Evolutionary conservation across 2,113 vertebrate species (phyloP).

Genomic region (Nyctibius bracteatus): DNA sequence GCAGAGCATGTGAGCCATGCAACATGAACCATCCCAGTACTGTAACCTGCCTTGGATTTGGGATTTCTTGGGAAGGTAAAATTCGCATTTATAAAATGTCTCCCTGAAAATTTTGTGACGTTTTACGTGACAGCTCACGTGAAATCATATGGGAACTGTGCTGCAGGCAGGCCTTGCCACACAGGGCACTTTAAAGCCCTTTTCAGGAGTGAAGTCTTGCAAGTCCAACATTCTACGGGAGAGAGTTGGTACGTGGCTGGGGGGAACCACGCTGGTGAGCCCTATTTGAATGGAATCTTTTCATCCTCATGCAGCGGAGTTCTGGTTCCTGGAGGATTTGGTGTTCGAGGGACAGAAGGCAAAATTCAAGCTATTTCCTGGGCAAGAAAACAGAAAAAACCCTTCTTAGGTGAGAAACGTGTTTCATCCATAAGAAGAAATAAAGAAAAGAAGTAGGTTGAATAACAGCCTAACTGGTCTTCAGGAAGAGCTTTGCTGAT

Average conservation of each 20-base stretch:
- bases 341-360: slow-evolving; percentile 93
- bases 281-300: background rate
- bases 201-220: background rate
- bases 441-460: background rate
- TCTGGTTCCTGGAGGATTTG: slow-evolving; percentile 95
- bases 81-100: background rate
- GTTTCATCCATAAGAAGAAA: background rate
- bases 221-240: background rate
- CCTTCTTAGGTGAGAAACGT: slow-evolving; percentile 83
- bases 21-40: accelerated
- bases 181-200: background rate
- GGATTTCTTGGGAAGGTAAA: background rate
- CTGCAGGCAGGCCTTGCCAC: background rate
- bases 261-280: background rate
- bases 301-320: slow-evolving; percentile 77
- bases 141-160: background rate
- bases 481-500: background rate
- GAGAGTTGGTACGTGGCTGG: accelerated
- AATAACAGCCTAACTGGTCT: background rate
- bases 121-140: background rate
- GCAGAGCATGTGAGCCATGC: background rate
- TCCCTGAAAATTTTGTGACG: background rate
- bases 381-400: slow-evolving; percentile 95
- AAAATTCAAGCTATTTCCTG: slow-evolving; percentile 96
- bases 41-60: background rate